phyloP scores from a whole-genome alignment of 2,888 invertebrate genomes.

The Leucophenga montana region DNA sequence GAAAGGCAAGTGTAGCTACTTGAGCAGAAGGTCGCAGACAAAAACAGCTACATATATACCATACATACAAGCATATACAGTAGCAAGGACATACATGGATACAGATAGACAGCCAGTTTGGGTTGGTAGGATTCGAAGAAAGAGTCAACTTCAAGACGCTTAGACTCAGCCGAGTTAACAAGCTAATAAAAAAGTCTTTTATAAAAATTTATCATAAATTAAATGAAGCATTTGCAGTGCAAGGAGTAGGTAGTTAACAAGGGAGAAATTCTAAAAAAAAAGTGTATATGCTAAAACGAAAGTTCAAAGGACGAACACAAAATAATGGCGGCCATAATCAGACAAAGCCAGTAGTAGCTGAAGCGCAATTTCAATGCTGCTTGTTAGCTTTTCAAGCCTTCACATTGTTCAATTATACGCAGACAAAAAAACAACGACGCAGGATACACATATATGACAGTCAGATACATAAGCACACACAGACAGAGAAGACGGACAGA shows the following conservation, averaged over 20 bases:
- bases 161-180: conserved; percentile 44
- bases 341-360: background rate
- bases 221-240: conserved; percentile 60
- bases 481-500: background rate
- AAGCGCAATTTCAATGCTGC: conserved; percentile 13
- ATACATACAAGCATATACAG: too few species aligned
- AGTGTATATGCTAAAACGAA: background rate
- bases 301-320: background rate
- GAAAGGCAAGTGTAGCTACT: conserved; percentile 30
- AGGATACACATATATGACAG: conserved; percentile 28
- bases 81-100: background rate
- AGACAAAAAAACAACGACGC: conserved; percentile 31
- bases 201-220: conserved; percentile 62
- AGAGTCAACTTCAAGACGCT: conserved; percentile 20
- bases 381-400: conserved; percentile 18
- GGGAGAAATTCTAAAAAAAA: background rate
- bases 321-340: background rate
- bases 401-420: conserved; percentile 25
- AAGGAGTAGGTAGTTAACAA: background rate
- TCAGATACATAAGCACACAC: background rate
- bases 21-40: conserved; percentile 37
- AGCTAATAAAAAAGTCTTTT: conserved; percentile 61
- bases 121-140: too few species aligned
- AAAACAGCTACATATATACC: background rate
- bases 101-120: background rate